A percentile compares a stretch with the other conserved stretches of the same genome.
Evolutionary conservation across 2,888 invertebrate genomes (phyloP).

Genomic region (Eilema depressum): DNA sequence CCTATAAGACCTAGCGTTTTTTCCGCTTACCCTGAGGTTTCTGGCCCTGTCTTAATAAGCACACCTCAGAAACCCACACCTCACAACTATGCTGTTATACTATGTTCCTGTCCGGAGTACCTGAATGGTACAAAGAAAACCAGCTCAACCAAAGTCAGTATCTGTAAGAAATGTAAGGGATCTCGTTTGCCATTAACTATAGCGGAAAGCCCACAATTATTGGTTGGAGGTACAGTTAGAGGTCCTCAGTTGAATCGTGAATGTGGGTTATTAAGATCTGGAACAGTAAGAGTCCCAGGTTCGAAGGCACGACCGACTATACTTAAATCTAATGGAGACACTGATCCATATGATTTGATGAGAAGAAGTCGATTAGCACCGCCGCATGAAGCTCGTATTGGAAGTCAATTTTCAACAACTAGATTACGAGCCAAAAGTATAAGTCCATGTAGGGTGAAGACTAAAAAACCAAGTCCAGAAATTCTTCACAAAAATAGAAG

Average conservation of each 20-base stretch:
- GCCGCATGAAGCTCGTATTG: slow-evolving; percentile 86
- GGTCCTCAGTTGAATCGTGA: slow-evolving; percentile 82
- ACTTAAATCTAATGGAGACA: slow-evolving; percentile 86
- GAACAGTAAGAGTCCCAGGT: slow-evolving; percentile 88
- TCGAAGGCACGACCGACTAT: slow-evolving; percentile 89
- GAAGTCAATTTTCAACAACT: slow-evolving; percentile 83
- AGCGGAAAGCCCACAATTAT: slow-evolving; percentile 86
- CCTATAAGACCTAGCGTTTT: slow-evolving; percentile 82
- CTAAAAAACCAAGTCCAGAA: slow-evolving; percentile 82
- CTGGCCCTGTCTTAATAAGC: slow-evolving; percentile 82
- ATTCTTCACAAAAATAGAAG: slow-evolving; percentile 76
- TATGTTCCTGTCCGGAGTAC: slow-evolving; percentile 94
- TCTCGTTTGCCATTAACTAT: slow-evolving; percentile 91
- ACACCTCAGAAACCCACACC: slow-evolving; percentile 87
- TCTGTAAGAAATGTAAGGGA: slow-evolving; percentile 94
- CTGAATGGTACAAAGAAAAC: slow-evolving; percentile 91
- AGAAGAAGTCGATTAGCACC: slow-evolving; percentile 91
- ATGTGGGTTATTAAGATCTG: slow-evolving; percentile 84
- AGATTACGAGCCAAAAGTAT: slow-evolving; percentile 86
- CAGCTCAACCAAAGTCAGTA: slow-evolving; percentile 91
- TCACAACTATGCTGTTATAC: slow-evolving; percentile 90
- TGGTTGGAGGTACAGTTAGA: slow-evolving; percentile 89
- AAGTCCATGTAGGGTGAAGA: slow-evolving; percentile 86
- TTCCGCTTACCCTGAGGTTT: slow-evolving; percentile 79
- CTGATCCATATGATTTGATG: slow-evolving; percentile 94